Evolutionary conservation across 2,888 invertebrate species (phyloP).

Genomic region (Conops quadrifasciatus): DNA sequence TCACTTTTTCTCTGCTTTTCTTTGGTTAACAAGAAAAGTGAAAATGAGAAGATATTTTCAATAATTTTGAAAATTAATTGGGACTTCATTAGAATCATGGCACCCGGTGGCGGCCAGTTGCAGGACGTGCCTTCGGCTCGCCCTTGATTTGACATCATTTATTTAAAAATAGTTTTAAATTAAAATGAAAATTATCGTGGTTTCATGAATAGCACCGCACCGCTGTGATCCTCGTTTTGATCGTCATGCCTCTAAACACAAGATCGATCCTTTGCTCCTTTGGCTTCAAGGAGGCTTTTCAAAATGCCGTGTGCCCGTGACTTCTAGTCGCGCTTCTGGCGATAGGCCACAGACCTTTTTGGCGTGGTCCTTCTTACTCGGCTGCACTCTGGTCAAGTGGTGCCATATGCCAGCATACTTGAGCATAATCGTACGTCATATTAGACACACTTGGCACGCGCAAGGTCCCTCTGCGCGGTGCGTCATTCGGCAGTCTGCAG

Average conservation of each 20-base stretch:
- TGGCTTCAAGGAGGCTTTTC: no score
- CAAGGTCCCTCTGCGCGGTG: neutral
- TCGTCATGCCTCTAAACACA: neutral
- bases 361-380: conserved; percentile 8
- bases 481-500: neutral
- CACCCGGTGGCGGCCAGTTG: neutral
- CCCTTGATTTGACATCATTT: conserved; percentile 28
- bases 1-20: conserved; percentile 47
- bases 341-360: neutral
- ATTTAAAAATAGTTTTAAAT: neutral
- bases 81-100: conserved; percentile 34
- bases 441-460: conserved; percentile 23
- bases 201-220: neutral
- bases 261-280: no score
- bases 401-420: conserved; percentile 23
- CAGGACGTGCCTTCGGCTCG: neutral
- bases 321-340: neutral
- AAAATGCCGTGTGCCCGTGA: neutral
- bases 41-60: conserved; percentile 53
- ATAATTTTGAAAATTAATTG: conserved; percentile 52
- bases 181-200: conserved; percentile 10
- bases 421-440: conserved; percentile 8
- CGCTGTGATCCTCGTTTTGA: no score
- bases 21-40: conserved; percentile 24
- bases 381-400: neutral